phyloP scores from a whole-genome alignment of 2,888 invertebrate species.

The Nomada flava region DNA sequence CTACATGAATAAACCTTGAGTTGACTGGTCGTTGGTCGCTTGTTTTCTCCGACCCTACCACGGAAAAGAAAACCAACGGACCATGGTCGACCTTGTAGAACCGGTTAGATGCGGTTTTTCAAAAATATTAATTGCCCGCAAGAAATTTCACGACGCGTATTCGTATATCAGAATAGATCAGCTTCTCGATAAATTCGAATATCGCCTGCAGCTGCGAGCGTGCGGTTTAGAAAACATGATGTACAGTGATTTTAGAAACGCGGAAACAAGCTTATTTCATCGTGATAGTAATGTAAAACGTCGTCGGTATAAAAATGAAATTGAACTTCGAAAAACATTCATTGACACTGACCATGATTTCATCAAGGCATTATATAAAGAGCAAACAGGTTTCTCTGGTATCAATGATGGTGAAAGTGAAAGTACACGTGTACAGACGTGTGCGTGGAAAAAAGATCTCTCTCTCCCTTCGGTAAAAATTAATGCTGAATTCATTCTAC shows the following conservation, averaged over 20 bases:
- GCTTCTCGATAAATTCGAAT: background rate
- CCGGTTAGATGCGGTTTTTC: constrained; percentile 14
- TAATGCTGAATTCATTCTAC: background rate
- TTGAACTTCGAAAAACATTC: background rate
- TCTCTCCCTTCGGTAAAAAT: background rate
- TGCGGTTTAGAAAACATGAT: background rate
- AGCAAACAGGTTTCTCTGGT: constrained; percentile 40
- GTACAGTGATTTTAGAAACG: no score
- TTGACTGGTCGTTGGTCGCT: background rate
- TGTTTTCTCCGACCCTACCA: background rate
- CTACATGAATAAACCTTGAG: constrained; percentile 8
- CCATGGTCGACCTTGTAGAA: constrained; percentile 12
- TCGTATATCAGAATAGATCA: no score
- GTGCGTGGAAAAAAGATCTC: background rate
- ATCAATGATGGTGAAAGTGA: constrained; percentile 54
- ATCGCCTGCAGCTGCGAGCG: background rate
- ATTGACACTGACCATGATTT: constrained; percentile 49
- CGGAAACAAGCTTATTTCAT: no score
- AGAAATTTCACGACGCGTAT: background rate
- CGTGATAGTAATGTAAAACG: background rate
- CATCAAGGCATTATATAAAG: constrained; percentile 42
- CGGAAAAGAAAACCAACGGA: background rate
- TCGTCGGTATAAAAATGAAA: background rate
- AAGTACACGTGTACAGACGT: background rate
- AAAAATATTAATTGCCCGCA: background rate